Evolutionary conservation across 2,797 vertebrate genomes (phyloP), one percentile per base, ranked within the genome.

Genomic region (Sphaeramia orbicularis): DNA sequence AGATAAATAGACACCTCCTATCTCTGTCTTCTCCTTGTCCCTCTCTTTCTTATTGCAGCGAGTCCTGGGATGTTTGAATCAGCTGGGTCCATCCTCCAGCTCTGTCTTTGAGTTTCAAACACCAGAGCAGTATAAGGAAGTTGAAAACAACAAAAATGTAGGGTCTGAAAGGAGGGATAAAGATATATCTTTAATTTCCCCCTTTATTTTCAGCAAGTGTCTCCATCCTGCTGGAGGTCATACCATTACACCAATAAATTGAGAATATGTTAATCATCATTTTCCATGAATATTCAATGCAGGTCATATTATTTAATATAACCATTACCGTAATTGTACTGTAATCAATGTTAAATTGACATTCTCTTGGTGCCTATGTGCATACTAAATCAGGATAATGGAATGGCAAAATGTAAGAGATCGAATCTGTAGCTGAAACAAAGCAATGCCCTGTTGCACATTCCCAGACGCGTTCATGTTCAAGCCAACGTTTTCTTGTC

Each of bases 1-100:
- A 85, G 83, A 91, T 88, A 89, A 89, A 90, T 87, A 90, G 84
- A 90, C 90, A 88, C 74, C 89, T 84, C 78, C 78, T 67, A 45
- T 71, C 64, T 60, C 78, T 78, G 66, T 76, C 63, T 58, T 48
- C 58, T 60, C 27, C 56, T 27, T 59, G 55, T 58, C 55, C 42
- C 70, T 54, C 56, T 76, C 54, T 47, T 49, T 79, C 67, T 74
- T 54, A 67, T 58, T 58, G 51, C 65, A 24, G 65, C 1, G 51
- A 78, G 48, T 73, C 49, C 63, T 76, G 38, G 59, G 51, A 61
- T 58, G 35, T 72, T 82, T 64, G 80, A 69, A 65, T 79, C 55
- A 41, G 71, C 53, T n/a, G 55, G 63, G 47, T 78, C 45, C 27
- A 15, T 53, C 30, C 35, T 37, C 27, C 15, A 15, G 65, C 15